Evolutionary conservation across 1,140 invertebrate genomes (phyloP).

Genomic region (Drosophila sp.): DNA sequence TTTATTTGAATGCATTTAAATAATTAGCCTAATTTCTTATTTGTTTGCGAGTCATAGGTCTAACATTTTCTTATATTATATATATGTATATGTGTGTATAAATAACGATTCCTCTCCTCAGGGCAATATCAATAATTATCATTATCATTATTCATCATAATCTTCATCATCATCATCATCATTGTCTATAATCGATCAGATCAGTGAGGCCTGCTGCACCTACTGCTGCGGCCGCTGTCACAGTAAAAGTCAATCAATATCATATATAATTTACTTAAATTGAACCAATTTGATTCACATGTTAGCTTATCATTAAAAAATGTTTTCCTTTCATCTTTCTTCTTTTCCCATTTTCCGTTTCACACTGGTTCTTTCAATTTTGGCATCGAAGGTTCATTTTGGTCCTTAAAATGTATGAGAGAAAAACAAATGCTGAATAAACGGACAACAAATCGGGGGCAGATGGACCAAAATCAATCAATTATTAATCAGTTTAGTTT

Average conservation of each 20-base stretch:
- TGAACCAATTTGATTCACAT: conserved; percentile 52
- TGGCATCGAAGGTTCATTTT: neutral
- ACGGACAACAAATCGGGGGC: neutral
- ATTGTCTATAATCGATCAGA: conserved; percentile 23
- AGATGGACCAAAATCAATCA: neutral
- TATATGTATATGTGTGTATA: conserved; percentile 22
- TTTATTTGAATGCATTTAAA: conserved; percentile 18
- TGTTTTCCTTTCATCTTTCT: conserved; percentile 5
- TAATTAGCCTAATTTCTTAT: conserved; percentile 19
- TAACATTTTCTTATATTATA: conserved; percentile 16
- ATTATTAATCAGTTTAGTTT: too few relatives aligned
- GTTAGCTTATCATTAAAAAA: conserved; percentile 24
- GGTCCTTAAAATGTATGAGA: neutral
- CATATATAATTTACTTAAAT: conserved; percentile 32
- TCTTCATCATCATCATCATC: conserved; percentile 15
- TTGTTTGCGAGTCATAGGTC: conserved; percentile 18
- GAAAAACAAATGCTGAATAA: neutral
- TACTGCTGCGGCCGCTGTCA: conserved; percentile 38
- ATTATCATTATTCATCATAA: conserved; percentile 3
- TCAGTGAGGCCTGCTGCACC: conserved; percentile 20
- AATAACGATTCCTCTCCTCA: conserved; percentile 16
- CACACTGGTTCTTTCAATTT: neutral
- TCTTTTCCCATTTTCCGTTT: neutral
- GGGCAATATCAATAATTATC: conserved; percentile 18
- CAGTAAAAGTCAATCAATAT: conserved; percentile 61